Evolutionary conservation across 2,113 vertebrate species (phyloP).

Genomic region (Damaliscus lunatus): DNA sequence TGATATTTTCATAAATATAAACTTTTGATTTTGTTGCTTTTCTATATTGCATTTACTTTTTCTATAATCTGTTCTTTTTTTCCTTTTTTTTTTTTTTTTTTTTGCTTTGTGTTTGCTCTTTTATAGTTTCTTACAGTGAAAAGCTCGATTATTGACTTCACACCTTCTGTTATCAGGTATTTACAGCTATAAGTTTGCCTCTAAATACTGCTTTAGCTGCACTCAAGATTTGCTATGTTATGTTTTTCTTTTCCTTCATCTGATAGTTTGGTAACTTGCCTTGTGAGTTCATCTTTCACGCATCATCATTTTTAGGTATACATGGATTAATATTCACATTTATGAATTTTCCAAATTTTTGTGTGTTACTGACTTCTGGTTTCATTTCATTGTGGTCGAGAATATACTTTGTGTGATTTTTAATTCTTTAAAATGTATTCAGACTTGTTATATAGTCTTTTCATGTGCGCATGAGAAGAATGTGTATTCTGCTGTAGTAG

Average conservation of each 20-base stretch:
- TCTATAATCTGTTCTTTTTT: background rate
- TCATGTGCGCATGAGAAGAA: background rate
- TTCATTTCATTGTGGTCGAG: background rate
- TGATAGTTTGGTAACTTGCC: background rate
- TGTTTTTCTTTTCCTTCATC: background rate
- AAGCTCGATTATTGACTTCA: background rate
- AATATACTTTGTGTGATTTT: background rate
- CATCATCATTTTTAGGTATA: background rate
- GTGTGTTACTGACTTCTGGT: background rate
- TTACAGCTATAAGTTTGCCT: background rate
- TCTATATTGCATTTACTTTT: background rate
- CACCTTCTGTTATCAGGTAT: background rate
- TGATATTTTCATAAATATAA: background rate
- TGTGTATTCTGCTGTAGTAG: background rate
- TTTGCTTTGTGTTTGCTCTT: background rate
- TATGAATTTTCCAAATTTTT: background rate
- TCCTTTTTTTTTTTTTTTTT: background rate
- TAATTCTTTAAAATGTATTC: background rate
- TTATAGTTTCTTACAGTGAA: background rate
- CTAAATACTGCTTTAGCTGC: background rate
- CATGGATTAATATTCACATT: background rate
- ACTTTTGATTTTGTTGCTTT: background rate
- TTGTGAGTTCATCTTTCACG: background rate
- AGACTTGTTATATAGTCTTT: background rate
- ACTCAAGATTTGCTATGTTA: background rate